Conservation (phyloP, 2,113 vertebrate genomes). For the Riparia riparia region DNA sequence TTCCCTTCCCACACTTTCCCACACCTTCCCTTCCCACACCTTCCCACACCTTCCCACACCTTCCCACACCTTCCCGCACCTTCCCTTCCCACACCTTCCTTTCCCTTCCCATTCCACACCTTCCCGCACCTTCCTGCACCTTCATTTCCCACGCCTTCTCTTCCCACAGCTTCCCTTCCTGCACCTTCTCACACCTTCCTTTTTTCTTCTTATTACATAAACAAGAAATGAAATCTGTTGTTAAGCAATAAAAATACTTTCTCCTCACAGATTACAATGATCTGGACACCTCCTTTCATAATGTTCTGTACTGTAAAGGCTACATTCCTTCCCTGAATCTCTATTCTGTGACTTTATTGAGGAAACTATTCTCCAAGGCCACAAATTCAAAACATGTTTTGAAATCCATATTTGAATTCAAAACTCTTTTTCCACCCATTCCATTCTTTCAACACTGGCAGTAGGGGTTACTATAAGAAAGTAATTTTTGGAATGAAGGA, state of each 20-base stretch:
- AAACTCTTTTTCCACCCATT: rapidly evolving
- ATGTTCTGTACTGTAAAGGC: neutral
- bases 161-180: neutral
- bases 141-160: neutral
- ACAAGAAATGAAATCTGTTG: neutral
- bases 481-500: neutral
- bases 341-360: neutral
- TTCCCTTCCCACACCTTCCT: neutral
- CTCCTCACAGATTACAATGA: neutral
- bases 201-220: neutral
- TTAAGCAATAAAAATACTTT: neutral
- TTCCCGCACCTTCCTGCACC: neutral
- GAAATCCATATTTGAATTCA: neutral
- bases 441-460: neutral
- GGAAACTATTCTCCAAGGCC: neutral
- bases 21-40: neutral
- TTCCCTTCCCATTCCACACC: neutral
- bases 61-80: rapidly evolving
- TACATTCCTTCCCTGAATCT: neutral
- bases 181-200: neutral
- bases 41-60: neutral
- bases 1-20: neutral
- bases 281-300: rapidly evolving
- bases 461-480: neutral
- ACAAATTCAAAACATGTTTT: neutral